Conservation (phyloP, 2,797 vertebrate genomes). For the Spinibarbus caldwelli region DNA sequence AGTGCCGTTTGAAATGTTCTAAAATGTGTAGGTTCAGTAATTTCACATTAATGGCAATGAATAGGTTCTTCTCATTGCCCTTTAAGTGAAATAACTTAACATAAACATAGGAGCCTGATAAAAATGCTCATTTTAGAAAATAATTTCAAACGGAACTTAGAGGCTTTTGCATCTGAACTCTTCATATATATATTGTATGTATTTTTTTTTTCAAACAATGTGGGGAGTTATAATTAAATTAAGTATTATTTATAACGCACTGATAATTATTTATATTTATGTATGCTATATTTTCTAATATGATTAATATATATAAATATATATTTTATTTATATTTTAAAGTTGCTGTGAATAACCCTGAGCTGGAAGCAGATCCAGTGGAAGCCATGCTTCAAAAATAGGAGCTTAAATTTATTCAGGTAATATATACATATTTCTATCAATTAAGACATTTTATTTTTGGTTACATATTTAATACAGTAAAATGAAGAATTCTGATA, state of each 20-base stretch:
- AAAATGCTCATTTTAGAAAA: no score
- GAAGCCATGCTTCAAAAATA: conserved; percentile 84
- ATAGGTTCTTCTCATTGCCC: no score
- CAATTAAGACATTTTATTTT: neutral
- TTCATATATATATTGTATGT: neutral
- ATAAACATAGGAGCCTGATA: no score
- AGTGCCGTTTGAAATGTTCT: no score
- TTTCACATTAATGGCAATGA: no score
- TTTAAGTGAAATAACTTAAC: no score
- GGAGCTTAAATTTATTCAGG: conserved; percentile 65
- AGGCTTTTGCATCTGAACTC: no score
- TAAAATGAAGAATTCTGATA: neutral
- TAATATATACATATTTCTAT: neutral
- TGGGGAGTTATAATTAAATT: neutral
- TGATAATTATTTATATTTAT: neutral
- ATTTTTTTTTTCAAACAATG: neutral
- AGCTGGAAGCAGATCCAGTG: conserved; percentile 69
- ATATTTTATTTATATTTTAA: neutral
- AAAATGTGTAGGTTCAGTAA: no score
- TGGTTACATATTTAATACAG: neutral
- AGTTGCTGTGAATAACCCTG: neutral
- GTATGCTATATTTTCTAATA: conserved; percentile 2
- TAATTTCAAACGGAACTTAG: no score
- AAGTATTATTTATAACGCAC: neutral
- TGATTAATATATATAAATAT: neutral